Percentiles rank a stretch among this genome's conserved stretches.
Evolutionary conservation across 2,113 vertebrate species (phyloP).

Genomic region (Tinamus guttatus): DNA sequence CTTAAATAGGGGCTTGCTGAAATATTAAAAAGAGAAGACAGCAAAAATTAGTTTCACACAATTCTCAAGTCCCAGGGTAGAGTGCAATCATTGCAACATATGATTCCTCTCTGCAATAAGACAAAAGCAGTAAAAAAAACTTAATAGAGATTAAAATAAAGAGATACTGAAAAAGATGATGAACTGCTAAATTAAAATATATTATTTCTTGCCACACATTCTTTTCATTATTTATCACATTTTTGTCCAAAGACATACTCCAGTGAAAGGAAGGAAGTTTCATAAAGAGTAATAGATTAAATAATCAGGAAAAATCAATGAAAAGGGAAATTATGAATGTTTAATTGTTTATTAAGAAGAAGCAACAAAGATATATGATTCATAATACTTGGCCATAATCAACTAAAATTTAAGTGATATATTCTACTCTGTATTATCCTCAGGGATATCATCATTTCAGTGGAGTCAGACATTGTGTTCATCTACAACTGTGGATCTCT

Average conservation of each 20-base stretch:
- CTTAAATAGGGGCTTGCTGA: neutral
- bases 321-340: neutral
- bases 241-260: rapidly evolving
- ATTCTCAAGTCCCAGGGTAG: neutral
- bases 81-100: neutral
- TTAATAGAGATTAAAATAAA: neutral
- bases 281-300: neutral
- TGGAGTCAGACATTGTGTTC: rapidly evolving
- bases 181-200: neutral
- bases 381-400: neutral
- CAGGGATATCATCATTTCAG: neutral
- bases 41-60: neutral
- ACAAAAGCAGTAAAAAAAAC: neutral
- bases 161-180: neutral
- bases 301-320: neutral
- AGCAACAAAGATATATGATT: neutral
- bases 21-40: neutral
- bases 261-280: neutral
- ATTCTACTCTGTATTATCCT: neutral
- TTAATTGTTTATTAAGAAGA: neutral
- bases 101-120: neutral
- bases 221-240: neutral
- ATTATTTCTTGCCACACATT: neutral
- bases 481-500: neutral
- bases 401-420: neutral